A percentile compares a stretch with the other conserved stretches of the same genome.
Conservation (phyloP, 2,888 invertebrate genomes). For the Nineta flava region DNA sequence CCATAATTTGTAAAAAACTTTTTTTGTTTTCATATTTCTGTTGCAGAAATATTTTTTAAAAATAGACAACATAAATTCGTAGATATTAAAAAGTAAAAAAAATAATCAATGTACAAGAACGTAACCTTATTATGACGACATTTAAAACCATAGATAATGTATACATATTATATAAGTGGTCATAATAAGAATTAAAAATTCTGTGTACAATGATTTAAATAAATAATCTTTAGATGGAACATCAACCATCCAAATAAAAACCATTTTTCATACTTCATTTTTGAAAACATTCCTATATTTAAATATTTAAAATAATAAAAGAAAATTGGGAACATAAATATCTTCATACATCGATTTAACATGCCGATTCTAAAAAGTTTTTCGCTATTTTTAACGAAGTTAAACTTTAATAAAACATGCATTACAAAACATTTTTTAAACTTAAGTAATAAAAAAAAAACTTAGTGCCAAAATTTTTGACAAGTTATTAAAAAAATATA, state of each 20-base stretch:
- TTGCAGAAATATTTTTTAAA: too few relatives aligned
- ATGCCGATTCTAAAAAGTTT: slow-evolving; percentile 26
- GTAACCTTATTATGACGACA: too few relatives aligned
- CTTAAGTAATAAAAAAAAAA: not conserved
- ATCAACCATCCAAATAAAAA: not conserved
- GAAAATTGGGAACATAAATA: slow-evolving; percentile 12
- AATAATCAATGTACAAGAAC: too few relatives aligned
- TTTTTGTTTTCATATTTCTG: too few relatives aligned
- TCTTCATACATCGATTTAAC: slow-evolving; percentile 26
- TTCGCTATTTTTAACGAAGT: slow-evolving; percentile 6
- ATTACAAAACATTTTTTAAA: not conserved
- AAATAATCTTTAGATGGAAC: not conserved
- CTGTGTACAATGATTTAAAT: not conserved
- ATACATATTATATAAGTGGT: too few relatives aligned
- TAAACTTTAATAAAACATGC: not conserved
- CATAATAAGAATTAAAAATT: too few relatives aligned
- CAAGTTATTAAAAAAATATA: not conserved
- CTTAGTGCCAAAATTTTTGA: slow-evolving; percentile 6
- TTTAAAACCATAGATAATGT: too few relatives aligned
- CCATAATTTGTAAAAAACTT: too few relatives aligned
- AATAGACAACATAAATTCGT: too few relatives aligned
- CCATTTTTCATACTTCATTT: not conserved
- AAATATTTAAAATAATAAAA: not conserved
- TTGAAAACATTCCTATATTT: not conserved
- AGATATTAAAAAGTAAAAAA: too few relatives aligned